Base-by-base conservation (phyloP, 2,797 vertebrate species). In the Macroramphosus scolopax region DNA sequence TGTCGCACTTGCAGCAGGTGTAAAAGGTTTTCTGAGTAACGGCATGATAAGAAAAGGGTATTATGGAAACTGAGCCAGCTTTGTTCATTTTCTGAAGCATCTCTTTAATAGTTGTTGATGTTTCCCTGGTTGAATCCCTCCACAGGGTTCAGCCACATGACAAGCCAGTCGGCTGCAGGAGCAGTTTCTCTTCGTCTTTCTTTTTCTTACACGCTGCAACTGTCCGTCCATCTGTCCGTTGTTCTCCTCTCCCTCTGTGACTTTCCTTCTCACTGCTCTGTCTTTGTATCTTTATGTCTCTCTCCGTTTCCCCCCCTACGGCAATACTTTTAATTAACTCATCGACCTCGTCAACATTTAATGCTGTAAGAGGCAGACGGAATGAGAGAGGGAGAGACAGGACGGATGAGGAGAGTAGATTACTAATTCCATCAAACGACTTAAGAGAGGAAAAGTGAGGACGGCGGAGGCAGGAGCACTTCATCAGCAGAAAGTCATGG, bases 311-410 rank as follows among this genome's bases (percentile, higher is more conserved):
- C 46, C 32, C 31, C 72, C 76, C 71, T 14, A 6, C 10, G 28
- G 82, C 60, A 16, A 67, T 66, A 49, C 61, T 71, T 84, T 85
- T 80, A 86, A 84, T 84, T 80, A 84, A 86, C 82, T 83, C 76
- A 56, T 75, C 64, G 69, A 80, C 81, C 79, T 79, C 40, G 51
- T 84, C 76, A 78, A 80, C 64, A 76, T 69, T 81, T 71, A 58
- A 76, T 26, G 49, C 59, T 54, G 56, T 72, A 53, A 72, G 59
- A 76, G 51, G 61, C 29, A 35, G 56, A 67, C 17, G 47, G 50
- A 36, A 41, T 32, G 42, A 31, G 41, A 30, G 37, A 17, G 43
- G 36, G 17, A 45, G 25, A 17, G 9, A 10, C 29, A 31, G 11
- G 17, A 29, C 9, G 36, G 37, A 17, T 29, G 43, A 40, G 4